These are phyloP conservation scores for Cinclus cinclus DNA, from an alignment of 2,113 vertebrate species.

Conservation along the genomic window DNA sequence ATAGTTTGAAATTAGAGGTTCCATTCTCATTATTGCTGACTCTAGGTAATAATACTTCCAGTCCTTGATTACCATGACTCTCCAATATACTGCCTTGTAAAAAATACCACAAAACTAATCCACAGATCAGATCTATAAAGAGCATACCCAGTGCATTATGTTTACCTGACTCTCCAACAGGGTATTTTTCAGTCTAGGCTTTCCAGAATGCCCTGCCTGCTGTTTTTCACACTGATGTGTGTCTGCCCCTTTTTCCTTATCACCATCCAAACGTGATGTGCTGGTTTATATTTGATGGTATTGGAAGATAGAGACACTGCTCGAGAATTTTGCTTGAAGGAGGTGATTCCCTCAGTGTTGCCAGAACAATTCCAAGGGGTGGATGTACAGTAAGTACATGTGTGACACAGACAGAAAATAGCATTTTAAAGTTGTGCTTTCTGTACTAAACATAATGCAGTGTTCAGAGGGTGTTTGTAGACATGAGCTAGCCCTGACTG, in stretches of 20 bases:
- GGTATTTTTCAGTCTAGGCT: not conserved
- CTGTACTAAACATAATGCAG: not conserved
- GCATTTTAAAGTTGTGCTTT: not conserved
- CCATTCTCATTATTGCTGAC: conserved; percentile 71
- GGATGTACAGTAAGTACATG: not conserved
- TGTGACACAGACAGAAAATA: not conserved
- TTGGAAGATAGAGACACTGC: not conserved
- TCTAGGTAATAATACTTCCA: conserved; percentile 58
- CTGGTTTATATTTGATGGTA: not conserved
- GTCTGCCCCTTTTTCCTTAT: not conserved
- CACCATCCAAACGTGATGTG: not conserved
- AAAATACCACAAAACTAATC: conserved; percentile 53
- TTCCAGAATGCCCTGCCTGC: not conserved
- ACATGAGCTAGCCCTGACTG: not conserved
- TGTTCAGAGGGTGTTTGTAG: not conserved
- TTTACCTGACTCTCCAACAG: not conserved
- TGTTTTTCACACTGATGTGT: not conserved
- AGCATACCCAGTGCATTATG: not conserved
- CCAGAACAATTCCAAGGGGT: not conserved
- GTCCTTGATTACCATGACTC: conserved; percentile 57
- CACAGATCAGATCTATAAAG: conserved; percentile 60
- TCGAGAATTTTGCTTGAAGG: not conserved
- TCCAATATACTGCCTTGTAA: conserved; percentile 14
- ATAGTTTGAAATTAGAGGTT: conserved; percentile 74
- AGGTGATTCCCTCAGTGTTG: not conserved